Evolutionary conservation across 30 jellyfish, hydroid and myxozoan species (phyloP), one percentile per base, ranked within the genome.

Genomic region (Aurelia sp.): DNA sequence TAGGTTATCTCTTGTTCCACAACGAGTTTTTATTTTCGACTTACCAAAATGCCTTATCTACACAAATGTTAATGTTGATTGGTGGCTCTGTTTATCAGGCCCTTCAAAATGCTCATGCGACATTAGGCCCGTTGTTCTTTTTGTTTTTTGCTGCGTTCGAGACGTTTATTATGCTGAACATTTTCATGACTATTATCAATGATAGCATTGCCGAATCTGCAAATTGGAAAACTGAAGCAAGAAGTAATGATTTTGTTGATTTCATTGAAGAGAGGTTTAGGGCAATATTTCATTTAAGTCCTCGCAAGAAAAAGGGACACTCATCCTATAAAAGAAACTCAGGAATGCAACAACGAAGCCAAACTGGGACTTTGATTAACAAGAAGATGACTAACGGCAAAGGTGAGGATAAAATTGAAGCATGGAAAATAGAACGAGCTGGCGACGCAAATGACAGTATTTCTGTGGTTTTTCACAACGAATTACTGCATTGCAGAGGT

Each of bases 11-110:
- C 50, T 17, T 77, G 33, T 79, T 91, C 70, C 64, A 78, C 63
- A 53, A 51, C 16, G 71, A 61, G 37, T 59, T n/a, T 33, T 55
- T 70, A 27, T 91, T 60, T 90, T 51, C 87, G 52, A 51, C 94
- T 6, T 73, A 85, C 69, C 6, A 20, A 17, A 51, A 77, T 20
- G 80, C 96, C 19, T 40, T 77, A 30, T 78, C 53, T 13, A 82
- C 90, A 6, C 96, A 81, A 66, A 50, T 84, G 47, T 59, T 85
- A 44, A 82, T 74, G 90, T 51, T 74, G 22, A 55, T 91, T 41
- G 97, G 97, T 21, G 88, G 90, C 59, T 71, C 90, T 11, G 86
- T 63, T 16, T 91, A 61, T 53, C 66, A 83, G 3, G 30, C 70
- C 16, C 79, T 81, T 6, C 35, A 64, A 59, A 50, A 70, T n/a